A percentile compares a stretch with the other conserved stretches of the same genome.
phyloP scores from a whole-genome alignment of 2,797 vertebrate genomes.

The Scyliorhinus canicula region DNA sequence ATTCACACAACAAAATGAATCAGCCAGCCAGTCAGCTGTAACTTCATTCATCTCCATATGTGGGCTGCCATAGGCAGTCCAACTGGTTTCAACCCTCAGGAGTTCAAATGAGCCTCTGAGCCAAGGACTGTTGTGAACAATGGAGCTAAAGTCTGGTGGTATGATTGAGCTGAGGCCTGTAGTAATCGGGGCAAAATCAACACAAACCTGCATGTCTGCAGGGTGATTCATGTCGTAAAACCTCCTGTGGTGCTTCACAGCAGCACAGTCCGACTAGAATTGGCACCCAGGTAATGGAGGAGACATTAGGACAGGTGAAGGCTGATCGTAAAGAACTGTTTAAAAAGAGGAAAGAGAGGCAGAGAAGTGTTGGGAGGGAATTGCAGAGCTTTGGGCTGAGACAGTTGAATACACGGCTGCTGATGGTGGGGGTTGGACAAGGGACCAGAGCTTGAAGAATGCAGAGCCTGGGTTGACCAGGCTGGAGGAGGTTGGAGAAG shows the following conservation, averaged over 20 bases:
- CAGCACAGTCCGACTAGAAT: not conserved
- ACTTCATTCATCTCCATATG: slow-evolving; percentile 7
- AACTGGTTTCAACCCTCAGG: not conserved
- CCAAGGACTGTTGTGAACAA: not conserved
- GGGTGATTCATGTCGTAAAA: not conserved
- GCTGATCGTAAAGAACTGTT: not conserved
- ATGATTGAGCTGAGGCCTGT: not conserved
- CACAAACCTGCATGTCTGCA: not conserved
- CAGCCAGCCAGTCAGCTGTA: not conserved
- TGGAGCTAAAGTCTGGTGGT: not conserved
- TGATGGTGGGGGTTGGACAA: not conserved
- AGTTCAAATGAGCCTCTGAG: not conserved
- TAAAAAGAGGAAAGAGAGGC: not conserved
- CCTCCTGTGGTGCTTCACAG: not conserved
- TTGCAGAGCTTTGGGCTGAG: not conserved
- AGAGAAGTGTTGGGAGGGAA: not conserved
- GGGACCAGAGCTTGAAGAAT: not conserved
- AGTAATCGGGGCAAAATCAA: not conserved
- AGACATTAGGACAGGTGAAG: not conserved
- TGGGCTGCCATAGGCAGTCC: not conserved
- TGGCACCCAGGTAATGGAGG: not conserved
- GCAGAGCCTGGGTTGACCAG: not conserved
- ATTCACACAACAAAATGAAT: too few species aligned
- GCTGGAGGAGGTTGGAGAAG: not conserved
- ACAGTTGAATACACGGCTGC: not conserved